Percentiles rank a stretch among this genome's conserved stretches.
Evolutionary conservation across 2,888 invertebrate species (phyloP).

Genomic region (Enoplolaimus lenunculus): DNA sequence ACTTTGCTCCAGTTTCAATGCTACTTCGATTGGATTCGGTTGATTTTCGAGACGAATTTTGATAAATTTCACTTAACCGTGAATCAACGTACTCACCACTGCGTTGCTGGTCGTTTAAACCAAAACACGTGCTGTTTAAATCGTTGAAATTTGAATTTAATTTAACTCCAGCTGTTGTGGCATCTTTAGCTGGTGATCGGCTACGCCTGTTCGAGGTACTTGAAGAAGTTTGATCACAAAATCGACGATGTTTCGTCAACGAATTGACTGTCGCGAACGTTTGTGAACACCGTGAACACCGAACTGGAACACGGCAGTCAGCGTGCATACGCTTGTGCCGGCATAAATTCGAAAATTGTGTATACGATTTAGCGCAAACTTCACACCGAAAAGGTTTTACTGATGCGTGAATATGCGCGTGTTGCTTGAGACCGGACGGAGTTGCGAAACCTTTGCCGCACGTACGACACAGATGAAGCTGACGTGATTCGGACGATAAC

Average conservation of each 20-base stretch:
- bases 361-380: conserved; percentile 92
- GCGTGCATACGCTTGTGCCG: conserved; percentile 99
- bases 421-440: conserved; percentile 92
- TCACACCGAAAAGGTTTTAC: conserved; percentile 70
- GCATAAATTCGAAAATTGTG: conserved; percentile 96
- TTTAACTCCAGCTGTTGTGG: neutral
- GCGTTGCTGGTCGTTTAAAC: too few relatives aligned
- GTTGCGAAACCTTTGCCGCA: conserved; percentile 98
- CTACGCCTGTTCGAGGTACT: conserved; percentile 48
- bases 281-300: conserved; percentile 83
- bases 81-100: too few relatives aligned
- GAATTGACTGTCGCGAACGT: conserved; percentile 80
- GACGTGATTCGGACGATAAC: conserved; percentile 76
- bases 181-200: neutral
- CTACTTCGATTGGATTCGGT: too few relatives aligned
- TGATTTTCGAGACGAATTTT: too few relatives aligned
- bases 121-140: too few relatives aligned
- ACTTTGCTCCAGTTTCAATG: too few relatives aligned
- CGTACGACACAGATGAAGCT: conserved; percentile 90
- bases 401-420: conserved; percentile 86
- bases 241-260: conserved; percentile 82
- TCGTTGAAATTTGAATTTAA: too few relatives aligned
- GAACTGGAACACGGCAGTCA: conserved; percentile 67
- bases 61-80: too few relatives aligned
- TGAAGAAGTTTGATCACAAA: too few relatives aligned